Conservation (phyloP, 2,113 vertebrate species). For the Aviceda subcristata region DNA sequence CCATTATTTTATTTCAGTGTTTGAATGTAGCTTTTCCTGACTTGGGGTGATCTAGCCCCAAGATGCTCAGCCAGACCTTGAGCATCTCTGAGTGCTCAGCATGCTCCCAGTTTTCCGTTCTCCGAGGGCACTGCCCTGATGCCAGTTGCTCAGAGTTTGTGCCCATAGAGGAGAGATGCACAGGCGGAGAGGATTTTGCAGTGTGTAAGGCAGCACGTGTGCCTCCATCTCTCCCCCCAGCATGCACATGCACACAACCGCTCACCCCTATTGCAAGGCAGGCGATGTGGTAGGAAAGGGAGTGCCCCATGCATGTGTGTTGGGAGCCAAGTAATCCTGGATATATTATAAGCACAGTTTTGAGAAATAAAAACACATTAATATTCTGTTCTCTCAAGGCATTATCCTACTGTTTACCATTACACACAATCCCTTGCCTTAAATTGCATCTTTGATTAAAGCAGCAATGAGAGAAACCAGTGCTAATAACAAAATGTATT, state of each 20-base stretch:
- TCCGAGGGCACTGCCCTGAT: accelerated
- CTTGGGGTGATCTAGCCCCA: neutral
- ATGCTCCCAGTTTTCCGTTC: accelerated
- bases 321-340: conserved; percentile 15
- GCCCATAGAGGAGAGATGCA: neutral
- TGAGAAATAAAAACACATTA: conserved; percentile 65
- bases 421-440: conserved; percentile 55
- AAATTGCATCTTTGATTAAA: conserved; percentile 67
- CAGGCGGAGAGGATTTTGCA: neutral
- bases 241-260: neutral
- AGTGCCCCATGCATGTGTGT: neutral
- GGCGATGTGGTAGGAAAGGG: neutral
- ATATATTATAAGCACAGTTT: conserved; percentile 30
- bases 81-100: accelerated
- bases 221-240: neutral
- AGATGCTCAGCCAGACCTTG: neutral
- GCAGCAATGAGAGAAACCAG: conserved; percentile 59
- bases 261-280: neutral
- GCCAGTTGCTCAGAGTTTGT: neutral
- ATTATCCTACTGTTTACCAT: conserved; percentile 64
- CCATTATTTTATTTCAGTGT: neutral
- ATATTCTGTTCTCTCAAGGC: conserved; percentile 67
- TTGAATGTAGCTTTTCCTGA: neutral
- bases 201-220: neutral
- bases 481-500: conserved; percentile 65